phyloP scores from a whole-genome alignment of 2,888 invertebrate genomes.

The Aethes cnicana region DNA sequence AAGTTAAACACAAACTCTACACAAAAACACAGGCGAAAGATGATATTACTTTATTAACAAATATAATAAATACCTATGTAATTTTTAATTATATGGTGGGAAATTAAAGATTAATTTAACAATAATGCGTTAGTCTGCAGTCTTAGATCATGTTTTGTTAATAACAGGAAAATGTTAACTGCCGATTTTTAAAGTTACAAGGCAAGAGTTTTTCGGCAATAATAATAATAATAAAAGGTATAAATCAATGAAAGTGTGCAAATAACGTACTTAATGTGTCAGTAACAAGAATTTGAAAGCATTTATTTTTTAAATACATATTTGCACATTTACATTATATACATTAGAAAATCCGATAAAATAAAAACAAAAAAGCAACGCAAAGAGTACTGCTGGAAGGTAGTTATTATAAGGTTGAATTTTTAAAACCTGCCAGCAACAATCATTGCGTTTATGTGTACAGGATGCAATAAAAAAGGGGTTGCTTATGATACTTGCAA shows the following conservation, averaged over 20 bases:
- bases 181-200: not conserved
- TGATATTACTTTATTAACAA: constrained; percentile 44
- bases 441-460: not conserved
- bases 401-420: not conserved
- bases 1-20: constrained; percentile 38
- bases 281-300: too few species aligned
- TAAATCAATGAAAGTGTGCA: constrained; percentile 7
- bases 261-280: too few species aligned
- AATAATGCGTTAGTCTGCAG: constrained; percentile 38
- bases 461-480: not conserved
- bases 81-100: constrained; percentile 55
- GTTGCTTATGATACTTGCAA: not conserved
- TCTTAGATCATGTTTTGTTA: constrained; percentile 24
- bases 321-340: constrained; percentile 4
- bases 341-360: not conserved
- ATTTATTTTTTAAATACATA: not conserved
- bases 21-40: constrained; percentile 38
- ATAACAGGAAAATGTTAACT: constrained; percentile 9
- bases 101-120: constrained; percentile 49
- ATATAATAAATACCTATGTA: constrained; percentile 59
- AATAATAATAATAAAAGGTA: not conserved
- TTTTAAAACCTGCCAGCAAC: not conserved
- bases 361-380: not conserved
- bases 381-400: not conserved
- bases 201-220: not conserved